phyloP scores from a whole-genome alignment of 2,888 invertebrate genomes.

The Gari tellinella region DNA sequence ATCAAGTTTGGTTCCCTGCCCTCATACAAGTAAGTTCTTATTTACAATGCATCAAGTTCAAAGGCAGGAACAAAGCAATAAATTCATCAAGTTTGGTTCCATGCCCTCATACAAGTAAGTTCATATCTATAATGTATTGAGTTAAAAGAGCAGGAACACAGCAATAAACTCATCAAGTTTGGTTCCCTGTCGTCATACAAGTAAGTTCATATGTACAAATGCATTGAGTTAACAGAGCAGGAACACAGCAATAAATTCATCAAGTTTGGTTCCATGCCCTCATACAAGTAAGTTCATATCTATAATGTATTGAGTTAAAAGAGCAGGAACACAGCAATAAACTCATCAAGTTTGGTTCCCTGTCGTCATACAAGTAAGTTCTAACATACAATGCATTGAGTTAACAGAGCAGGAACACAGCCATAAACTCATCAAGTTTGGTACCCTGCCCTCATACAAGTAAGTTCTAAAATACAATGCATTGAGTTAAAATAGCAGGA shows the following conservation, averaged over 20 bases:
- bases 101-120: constrained; percentile 12
- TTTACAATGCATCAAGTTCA: not conserved
- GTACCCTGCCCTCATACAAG: constrained; percentile 84
- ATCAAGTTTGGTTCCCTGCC: constrained; percentile 85
- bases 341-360: constrained; percentile 84
- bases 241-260: too few relatives aligned
- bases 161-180: too few relatives aligned
- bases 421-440: constrained; percentile 83
- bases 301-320: constrained; percentile 38
- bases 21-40: constrained; percentile 81
- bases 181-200: too few relatives aligned
- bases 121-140: too few relatives aligned
- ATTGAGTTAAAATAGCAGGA: too few relatives aligned
- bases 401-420: constrained; percentile 47
- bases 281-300: not conserved
- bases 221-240: too few relatives aligned
- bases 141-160: too few relatives aligned
- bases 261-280: too few relatives aligned
- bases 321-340: constrained; percentile 50
- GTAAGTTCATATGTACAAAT: not conserved
- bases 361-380: constrained; percentile 84
- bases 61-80: too few relatives aligned
- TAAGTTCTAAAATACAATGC: constrained; percentile 51
- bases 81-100: too few relatives aligned
- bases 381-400: constrained; percentile 12